Base-by-base conservation (phyloP, 2,113 vertebrate genomes). In the Eleginops maclovinus region DNA sequence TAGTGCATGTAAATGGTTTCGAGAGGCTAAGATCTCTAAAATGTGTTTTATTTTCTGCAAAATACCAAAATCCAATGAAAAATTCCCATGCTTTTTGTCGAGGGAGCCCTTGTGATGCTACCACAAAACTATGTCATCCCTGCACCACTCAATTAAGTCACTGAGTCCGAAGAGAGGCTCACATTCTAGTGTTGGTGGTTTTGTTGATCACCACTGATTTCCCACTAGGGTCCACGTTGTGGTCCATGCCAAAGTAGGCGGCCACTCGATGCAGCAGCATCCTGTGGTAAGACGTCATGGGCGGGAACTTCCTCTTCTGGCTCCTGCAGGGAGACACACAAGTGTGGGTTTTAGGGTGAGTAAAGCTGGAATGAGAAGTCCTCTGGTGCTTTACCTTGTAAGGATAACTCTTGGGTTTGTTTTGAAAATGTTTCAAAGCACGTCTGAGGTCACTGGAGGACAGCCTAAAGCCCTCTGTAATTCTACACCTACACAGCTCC, bases 161-260 rank as follows among this genome's bases (percentile, higher is more conserved):
- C 10, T 5, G 7, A 36, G 1, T 36, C 12, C 4, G 36, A 28
- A 67, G 17, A 63, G 36, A 24, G 7, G 31, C 98, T 97, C 93
- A 99, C 98, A 99, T 99, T 95, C 98, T 96, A 67, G 97, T 99
- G 95, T 94, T 99, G 95, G 95, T 96, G 93, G 98, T 99, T 96
- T 99, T 99, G 94, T 99, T 99, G 92, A 99, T 96, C 90, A 99
- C 96, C 84, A 99, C 98, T 12, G 97, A 96, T 88, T 99, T 99
- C 54, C 98, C 98, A 71, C 96, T 98, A 89, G 97, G 97, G 93
- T 99, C 98, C 90, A 99, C 98, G 47, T 99, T 99, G 94, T 99
- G 98, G 91, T 99, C 98, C 93, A 99, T 95, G 89, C 98, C 98
- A 77, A 99, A 99, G 93, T 99, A 99, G 82, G 98, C 98, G 0